Evolutionary conservation across 2,113 vertebrate species (phyloP).

Genomic region (Penelope pileata): DNA sequence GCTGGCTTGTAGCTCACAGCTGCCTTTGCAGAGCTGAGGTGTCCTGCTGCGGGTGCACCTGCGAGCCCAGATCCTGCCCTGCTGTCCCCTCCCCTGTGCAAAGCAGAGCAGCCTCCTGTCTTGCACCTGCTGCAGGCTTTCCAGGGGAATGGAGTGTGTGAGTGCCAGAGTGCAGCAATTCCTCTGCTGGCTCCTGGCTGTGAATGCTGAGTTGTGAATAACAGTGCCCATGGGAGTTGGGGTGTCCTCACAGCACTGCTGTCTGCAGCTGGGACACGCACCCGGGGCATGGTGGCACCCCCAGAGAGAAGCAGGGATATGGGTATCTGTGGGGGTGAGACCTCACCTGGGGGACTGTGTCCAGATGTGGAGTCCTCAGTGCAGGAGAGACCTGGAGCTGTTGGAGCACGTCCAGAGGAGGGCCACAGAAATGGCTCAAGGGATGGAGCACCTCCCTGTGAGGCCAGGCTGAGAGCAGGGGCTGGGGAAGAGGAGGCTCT

Average conservation of each 20-base stretch:
- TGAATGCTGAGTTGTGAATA: rapidly evolving
- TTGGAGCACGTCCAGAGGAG: too few species aligned
- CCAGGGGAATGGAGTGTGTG: rapidly evolving
- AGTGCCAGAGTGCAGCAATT: background rate
- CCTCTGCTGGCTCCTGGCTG: background rate
- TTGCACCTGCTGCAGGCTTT: rapidly evolving
- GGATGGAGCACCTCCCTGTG: too few species aligned
- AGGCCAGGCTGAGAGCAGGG: too few species aligned
- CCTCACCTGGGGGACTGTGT: too few species aligned
- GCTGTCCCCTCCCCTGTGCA: background rate
- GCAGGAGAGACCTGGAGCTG: too few species aligned
- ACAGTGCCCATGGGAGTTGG: rapidly evolving
- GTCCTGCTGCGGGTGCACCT: background rate
- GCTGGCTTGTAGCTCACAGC: background rate
- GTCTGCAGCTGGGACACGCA: rapidly evolving
- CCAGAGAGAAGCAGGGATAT: background rate
- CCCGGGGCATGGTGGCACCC: rapidly evolving
- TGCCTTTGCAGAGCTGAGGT: background rate
- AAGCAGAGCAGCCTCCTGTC: background rate
- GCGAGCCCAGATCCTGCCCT: background rate
- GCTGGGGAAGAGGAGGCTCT: too few species aligned
- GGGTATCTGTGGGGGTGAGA: too few species aligned
- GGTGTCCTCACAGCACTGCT: background rate
- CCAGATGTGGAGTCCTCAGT: too few species aligned
- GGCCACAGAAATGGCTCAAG: too few species aligned